Conservation (phyloP, 2,113 vertebrate species). For the Misgurnus anguillicaudatus region DNA sequence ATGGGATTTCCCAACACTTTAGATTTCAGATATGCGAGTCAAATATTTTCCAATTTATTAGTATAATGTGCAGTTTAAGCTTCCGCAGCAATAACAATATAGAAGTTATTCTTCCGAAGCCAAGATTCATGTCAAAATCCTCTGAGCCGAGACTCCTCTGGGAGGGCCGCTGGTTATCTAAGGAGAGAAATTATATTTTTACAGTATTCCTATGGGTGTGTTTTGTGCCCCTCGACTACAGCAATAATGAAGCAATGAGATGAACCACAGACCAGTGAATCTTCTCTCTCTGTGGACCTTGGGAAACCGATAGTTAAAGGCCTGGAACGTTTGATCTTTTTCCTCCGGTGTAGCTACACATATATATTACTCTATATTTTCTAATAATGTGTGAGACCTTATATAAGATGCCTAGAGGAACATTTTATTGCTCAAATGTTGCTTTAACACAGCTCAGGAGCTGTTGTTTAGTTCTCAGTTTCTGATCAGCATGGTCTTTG, state of each 20-base stretch:
- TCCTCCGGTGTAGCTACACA: background rate
- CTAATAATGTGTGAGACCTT: background rate
- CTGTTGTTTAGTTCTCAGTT: background rate
- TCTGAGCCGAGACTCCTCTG: background rate
- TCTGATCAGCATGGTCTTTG: background rate
- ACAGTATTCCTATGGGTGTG: background rate
- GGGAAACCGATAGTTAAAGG: background rate
- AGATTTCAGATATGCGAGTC: too few relatives aligned
- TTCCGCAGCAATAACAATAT: background rate
- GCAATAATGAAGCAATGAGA: conserved; percentile 26
- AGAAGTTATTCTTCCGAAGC: background rate
- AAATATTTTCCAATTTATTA: too few relatives aligned
- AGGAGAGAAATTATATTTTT: conserved; percentile 22
- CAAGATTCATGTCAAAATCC: conserved; percentile 1
- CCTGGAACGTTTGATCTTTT: background rate
- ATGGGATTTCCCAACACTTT: too few relatives aligned
- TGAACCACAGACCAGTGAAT: conserved; percentile 24
- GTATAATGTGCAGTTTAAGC: background rate
- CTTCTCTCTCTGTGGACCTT: conserved; percentile 4
- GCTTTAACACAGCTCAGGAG: too few relatives aligned
- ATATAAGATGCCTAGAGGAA: too few relatives aligned
- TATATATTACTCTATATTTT: background rate
- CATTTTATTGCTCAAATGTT: too few relatives aligned
- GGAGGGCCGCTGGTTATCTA: background rate
- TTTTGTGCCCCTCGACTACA: conserved; percentile 17